These are phyloP conservation scores for Phylloscopus whistleri DNA, from an alignment of 2,113 vertebrate species.

Conservation along the genomic window DNA sequence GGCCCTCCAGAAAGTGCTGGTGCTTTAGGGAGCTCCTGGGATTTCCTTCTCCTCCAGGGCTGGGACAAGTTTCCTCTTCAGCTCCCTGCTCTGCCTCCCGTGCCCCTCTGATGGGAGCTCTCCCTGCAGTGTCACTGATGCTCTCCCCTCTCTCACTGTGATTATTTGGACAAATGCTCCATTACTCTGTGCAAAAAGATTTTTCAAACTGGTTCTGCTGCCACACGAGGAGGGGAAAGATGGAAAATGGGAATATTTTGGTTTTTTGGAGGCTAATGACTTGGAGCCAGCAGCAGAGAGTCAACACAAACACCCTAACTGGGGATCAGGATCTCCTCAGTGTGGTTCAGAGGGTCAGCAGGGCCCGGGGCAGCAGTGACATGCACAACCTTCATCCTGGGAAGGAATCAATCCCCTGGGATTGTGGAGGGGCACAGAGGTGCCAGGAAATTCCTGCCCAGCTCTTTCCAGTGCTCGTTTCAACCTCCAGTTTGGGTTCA, in stretches of 20 bases:
- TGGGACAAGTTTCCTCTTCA: neutral
- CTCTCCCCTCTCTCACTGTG: neutral
- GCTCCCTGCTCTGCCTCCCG: neutral
- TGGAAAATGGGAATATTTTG: neutral
- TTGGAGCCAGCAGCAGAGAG: neutral
- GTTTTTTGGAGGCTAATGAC: neutral
- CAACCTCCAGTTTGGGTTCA: fast-evolving
- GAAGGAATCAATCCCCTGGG: neutral
- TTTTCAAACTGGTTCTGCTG: neutral
- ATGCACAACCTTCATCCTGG: fast-evolving
- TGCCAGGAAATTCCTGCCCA: neutral
- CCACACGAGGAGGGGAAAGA: neutral
- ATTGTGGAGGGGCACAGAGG: fast-evolving
- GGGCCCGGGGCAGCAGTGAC: neutral
- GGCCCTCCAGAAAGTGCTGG: neutral
- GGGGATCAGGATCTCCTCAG: neutral
- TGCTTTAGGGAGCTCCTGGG: neutral
- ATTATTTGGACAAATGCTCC: neutral
- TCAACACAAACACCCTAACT: neutral
- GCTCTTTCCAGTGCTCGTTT: neutral
- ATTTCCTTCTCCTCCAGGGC: neutral
- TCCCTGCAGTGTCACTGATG: fast-evolving
- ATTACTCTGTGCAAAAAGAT: neutral
- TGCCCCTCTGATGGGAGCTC: fast-evolving
- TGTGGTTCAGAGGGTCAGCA: neutral